Base-by-base conservation (phyloP, 2,888 invertebrate species). In the Lasioglossum oenotherae region DNA sequence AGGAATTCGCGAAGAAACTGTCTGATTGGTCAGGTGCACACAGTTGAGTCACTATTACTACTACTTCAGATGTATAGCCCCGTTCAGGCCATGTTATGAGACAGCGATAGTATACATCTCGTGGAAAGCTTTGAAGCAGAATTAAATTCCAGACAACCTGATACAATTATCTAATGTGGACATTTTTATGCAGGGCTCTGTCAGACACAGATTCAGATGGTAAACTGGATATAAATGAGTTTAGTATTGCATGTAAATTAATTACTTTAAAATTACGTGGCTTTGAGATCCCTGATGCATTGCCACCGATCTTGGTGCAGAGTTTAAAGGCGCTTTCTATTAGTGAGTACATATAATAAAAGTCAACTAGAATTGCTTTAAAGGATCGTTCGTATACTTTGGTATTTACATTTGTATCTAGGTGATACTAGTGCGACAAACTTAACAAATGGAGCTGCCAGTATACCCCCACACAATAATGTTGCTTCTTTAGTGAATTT, bases 151-250 rank as follows among this genome's bases (percentile, higher is more conserved):
- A n/a, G 38, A 41, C n/a, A 41, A n/a, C 14, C 4, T 69, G 44
- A 72, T 8, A 35, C 49, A 57, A 46, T 53, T 16, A 35, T 60
- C 10, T 77, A 35, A 82, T 27, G n/a, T 44, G 76, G 71, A 57
- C 2, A 16, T 31, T 80, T 57, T n/a, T 27, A 44, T 38, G 41
- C 31, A 96, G 98, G 98, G 96, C 96, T 19, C 95, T 99, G 74
- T 98, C 99, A 0, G 99, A 99, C 95, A 98, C 99, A 73, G 98
- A 99, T 95, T 97, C 98, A 27, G 99, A 99, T 96, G 99, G 99
- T 0, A 98, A 98, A 96, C 97, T 99, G 96, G 98, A 99, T 93
- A 97, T 99, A 79, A 97, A 98, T 93, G 99, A 99, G 96, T 99
- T 99, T 95, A 99, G 99, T 90, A 98, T 99, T 92, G 99, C 99